Base-by-base conservation (phyloP, 2,888 invertebrate species). In the Plagodis pulveraria region DNA sequence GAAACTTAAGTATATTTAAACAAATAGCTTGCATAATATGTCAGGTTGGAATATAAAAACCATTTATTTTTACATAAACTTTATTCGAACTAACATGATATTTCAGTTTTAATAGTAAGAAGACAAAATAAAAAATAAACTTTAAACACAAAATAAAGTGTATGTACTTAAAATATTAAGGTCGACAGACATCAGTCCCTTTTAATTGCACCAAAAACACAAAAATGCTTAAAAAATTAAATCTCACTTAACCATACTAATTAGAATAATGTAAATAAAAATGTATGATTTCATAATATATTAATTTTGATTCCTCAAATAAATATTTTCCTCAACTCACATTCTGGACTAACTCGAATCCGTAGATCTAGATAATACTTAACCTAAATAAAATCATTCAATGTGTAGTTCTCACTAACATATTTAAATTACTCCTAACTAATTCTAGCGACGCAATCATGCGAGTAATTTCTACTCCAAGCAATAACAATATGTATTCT, bases 171-270 rank as follows among this genome's bases (percentile, higher is more conserved):
- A 72, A 66, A 52, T 60, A 75, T 75, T 74, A n/a, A 75, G 71
- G 78, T 65, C 62, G 69, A 70, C 63, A 69, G 60, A 60, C 57
- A 63, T 44, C 59, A 72, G 64, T 60, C 66, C 72, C 77, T 74
- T 66, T 76, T 84, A 89, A 91, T 89, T 89, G 90, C 91, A 90
- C 89, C 89, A 80, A 83, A 73, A 63, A 81, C 83, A 84, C 79
- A 70, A 80, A 87, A 88, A 87, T 88, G 84, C 87, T 84, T 86
- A 80, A 73, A 78, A 83, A 76, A 73, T 78, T 77, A 77, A 81
- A 58, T 62, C 69, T 71, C 59, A 67, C 64, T 63, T 61, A 62
- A 55, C 63, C 53, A 59, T 61, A 56, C 62, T 75, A 76, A 79
- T 11, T 42, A 42, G 81, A 81, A 40, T 10, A 40, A 74, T 80